Evolutionary conservation across 2,797 vertebrate genomes (phyloP).

Genomic region (Bovichtus diacanthus): DNA sequence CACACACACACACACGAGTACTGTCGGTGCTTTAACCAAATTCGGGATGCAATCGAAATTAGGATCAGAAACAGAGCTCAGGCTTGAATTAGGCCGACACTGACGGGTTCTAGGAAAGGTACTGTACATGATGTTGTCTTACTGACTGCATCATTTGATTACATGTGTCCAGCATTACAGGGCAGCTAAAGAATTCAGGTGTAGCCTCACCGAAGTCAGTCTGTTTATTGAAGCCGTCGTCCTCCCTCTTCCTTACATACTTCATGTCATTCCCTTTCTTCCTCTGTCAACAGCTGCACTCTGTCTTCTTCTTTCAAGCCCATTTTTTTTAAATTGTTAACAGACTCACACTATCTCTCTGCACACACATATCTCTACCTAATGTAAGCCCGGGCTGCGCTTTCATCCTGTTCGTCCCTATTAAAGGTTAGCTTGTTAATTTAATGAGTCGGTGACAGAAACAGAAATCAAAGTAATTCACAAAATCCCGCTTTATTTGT

Average conservation of each 20-base stretch:
- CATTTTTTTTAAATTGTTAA: constrained; percentile 37
- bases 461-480: constrained; percentile 56
- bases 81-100: constrained; percentile 36
- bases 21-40: constrained; percentile 59
- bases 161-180: constrained; percentile 53
- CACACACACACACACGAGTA: constrained; percentile 3
- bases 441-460: constrained; percentile 57
- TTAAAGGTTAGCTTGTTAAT: constrained; percentile 60
- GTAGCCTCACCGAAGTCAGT: constrained; percentile 26
- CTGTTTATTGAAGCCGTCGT: constrained; percentile 57
- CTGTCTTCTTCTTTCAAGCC: constrained; percentile 38
- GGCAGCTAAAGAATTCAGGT: constrained; percentile 62
- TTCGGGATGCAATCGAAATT: constrained; percentile 68
- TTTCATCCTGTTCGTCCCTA: constrained; percentile 41
- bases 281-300: constrained; percentile 52
- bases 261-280: constrained; percentile 48
- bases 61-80: constrained; percentile 48
- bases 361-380: not conserved
- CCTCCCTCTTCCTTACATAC: constrained; percentile 42
- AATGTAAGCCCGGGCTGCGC: not conserved
- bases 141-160: constrained; percentile 51
- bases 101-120: constrained; percentile 46
- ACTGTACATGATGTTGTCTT: constrained; percentile 49
- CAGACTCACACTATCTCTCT: constrained; percentile 11
- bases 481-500: constrained; percentile 46